A percentile compares a stretch with the other conserved stretches of the same genome.
These are phyloP conservation scores for Puntigrus tetrazona DNA, from an alignment of 2,113 vertebrate species.

Conservation along the genomic window DNA sequence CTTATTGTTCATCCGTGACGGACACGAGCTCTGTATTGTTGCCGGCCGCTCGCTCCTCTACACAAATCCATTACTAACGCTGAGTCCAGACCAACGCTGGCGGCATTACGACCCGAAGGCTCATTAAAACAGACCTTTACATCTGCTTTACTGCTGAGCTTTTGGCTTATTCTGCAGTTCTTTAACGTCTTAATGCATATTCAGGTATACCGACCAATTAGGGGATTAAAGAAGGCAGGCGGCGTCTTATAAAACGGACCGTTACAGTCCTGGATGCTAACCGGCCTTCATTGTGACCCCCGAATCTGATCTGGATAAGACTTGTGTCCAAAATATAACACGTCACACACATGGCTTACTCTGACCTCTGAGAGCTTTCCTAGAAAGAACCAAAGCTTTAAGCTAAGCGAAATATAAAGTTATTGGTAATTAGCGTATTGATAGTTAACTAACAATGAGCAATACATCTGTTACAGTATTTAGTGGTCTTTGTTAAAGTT, in stretches of 20 bases:
- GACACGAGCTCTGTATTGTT: neutral
- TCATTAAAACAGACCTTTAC: slow-evolving; percentile 28
- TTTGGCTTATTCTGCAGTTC: neutral
- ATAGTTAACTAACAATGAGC: no score
- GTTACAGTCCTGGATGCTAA: neutral
- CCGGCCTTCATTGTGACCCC: neutral
- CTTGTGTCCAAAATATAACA: neutral
- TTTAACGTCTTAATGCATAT: slow-evolving; percentile 37
- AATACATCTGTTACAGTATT: no score
- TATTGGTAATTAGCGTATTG: no score
- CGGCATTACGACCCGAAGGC: slow-evolving; percentile 13
- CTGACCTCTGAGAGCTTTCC: neutral
- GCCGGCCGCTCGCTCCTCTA: neutral
- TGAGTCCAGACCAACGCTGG: neutral
- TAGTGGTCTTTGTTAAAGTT: no score
- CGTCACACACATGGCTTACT: neutral
- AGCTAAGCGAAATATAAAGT: neutral
- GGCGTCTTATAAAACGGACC: neutral
- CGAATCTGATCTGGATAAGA: neutral
- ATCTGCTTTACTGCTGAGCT: neutral
- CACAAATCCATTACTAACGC: slow-evolving; percentile 3
- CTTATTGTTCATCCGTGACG: neutral
- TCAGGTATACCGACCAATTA: neutral
- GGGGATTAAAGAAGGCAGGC: neutral
- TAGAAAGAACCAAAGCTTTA: neutral